phyloP scores from a whole-genome alignment of 2,113 vertebrate genomes.

The zebrafish (Danio rerio) region GRCz12tu NC_133197.1:33230501-33231000 shows the following conservation, averaged over 20 bases:
- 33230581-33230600: not conserved
- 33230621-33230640: not conserved
- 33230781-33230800: not conserved
- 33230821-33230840: slow-evolving; percentile 45
- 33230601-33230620: not conserved
- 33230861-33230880: slow-evolving; percentile 56
- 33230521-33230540: too few relatives aligned
- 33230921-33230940: not conserved
- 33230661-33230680: not conserved
- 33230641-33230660: not conserved
- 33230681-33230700: not conserved
- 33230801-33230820: slow-evolving; percentile 32
- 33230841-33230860: slow-evolving; percentile 38
- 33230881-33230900: slow-evolving; percentile 56
- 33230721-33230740: not conserved
- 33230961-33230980: not conserved
- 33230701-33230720: not conserved
- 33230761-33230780: not conserved
- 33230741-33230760: not conserved
- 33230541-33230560: too few relatives aligned
- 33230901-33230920: slow-evolving; percentile 60
- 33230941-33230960: slow-evolving; percentile 11
- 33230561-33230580: too few relatives aligned
- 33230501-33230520: too few relatives aligned
- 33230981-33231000: slow-evolving; percentile 2